These are phyloP conservation scores for Ptychadena robeensis DNA, from an alignment of 2,797 vertebrate genomes.

Conservation along the genomic window DNA sequence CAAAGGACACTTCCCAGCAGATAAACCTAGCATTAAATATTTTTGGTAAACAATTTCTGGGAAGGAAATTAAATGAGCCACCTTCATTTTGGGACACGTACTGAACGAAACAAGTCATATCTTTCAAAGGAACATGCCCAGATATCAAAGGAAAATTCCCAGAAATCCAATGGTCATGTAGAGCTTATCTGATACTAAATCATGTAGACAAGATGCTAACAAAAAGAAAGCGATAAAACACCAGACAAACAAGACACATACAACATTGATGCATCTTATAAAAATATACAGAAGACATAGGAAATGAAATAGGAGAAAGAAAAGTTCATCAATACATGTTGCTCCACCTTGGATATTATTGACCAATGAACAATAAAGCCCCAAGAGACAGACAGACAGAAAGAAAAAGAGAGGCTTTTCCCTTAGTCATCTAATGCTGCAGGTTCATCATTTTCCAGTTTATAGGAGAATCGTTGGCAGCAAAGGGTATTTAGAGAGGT, in stretches of 20 bases:
- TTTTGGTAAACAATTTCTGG: conserved; percentile 1
- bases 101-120: conserved; percentile 60
- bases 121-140: conserved; percentile 61
- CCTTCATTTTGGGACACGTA: not conserved
- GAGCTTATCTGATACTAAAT: conserved; percentile 62
- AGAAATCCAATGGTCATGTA: conserved; percentile 66
- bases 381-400: not conserved
- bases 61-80: too few relatives aligned
- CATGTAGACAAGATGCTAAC: conserved; percentile 65
- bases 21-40: not conserved
- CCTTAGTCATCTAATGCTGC: conserved; percentile 67
- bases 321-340: conserved; percentile 62
- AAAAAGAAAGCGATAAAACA: conserved; percentile 55
- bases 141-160: conserved; percentile 65
- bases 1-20: conserved; percentile 61
- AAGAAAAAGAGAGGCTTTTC: not conserved
- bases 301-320: conserved; percentile 62
- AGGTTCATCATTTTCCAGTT: conserved; percentile 76
- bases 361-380: conserved; percentile 38
- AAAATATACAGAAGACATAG: conserved; percentile 63
- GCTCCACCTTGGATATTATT: conserved; percentile 44
- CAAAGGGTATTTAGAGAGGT: conserved; percentile 79
- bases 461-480: conserved; percentile 78
- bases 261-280: conserved; percentile 65
- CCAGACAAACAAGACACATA: conserved; percentile 65